These are phyloP conservation scores for Macrophya annulata DNA, from an alignment of 2,888 invertebrate genomes.

Conservation along the genomic window DNA sequence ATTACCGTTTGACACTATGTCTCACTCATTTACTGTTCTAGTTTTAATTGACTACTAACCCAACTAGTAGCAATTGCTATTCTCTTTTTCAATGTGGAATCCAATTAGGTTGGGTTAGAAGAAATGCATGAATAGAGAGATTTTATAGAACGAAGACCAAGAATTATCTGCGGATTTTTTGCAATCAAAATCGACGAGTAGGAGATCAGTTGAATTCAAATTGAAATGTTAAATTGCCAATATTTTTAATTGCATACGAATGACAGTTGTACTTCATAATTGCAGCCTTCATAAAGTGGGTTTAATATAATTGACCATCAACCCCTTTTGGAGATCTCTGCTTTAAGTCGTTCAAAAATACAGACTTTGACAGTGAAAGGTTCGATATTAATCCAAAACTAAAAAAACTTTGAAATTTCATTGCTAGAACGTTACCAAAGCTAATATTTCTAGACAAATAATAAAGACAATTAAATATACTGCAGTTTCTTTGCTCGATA, in stretches of 20 bases:
- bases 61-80: neutral
- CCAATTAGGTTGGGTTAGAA: neutral
- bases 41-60: neutral
- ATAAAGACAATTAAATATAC: neutral
- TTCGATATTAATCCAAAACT: no score
- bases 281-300: neutral
- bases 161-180: neutral
- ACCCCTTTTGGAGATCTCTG: no score
- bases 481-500: neutral
- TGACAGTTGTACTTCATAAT: no score
- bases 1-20: neutral
- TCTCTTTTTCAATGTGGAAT: neutral
- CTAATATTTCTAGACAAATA: neutral
- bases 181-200: neutral
- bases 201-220: neutral
- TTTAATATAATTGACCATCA: no score
- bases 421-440: neutral
- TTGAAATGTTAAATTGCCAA: neutral
- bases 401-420: neutral
- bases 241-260: neutral
- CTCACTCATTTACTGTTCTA: neutral
- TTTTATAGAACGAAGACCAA: neutral
- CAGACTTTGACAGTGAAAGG: neutral
- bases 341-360: neutral
- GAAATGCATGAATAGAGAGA: neutral